Conservation (phyloP, 2,888 invertebrate species). For the Amblyteles armatorius region DNA sequence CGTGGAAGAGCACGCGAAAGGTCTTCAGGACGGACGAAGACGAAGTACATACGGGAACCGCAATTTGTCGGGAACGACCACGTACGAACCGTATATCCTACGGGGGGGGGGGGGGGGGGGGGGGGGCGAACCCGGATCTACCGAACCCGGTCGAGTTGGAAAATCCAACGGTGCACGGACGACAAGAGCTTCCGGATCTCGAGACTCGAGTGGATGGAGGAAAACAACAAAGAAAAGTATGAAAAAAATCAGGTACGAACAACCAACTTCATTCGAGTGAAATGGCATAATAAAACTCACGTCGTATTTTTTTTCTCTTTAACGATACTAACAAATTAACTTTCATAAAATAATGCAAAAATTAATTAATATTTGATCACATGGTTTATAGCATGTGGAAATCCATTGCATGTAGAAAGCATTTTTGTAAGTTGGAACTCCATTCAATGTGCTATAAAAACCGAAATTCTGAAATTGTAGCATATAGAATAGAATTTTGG, state of each 20-base stretch:
- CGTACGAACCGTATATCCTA: constrained; percentile 53
- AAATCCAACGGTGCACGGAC: constrained; percentile 30
- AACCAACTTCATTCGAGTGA: not conserved
- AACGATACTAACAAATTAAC: no score
- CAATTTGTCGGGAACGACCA: constrained; percentile 57
- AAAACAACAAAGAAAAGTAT: not conserved
- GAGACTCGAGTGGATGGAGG: not conserved
- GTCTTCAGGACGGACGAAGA: constrained; percentile 44
- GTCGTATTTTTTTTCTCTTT: no score
- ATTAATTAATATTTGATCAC: no score
- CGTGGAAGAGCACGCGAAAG: constrained; percentile 3
- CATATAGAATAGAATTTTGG: no score
- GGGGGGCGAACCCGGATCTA: not conserved
- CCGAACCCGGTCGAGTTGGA: constrained; percentile 14
- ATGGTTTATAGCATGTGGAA: no score
- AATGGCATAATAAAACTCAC: not conserved
- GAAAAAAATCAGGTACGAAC: not conserved
- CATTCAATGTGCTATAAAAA: no score
- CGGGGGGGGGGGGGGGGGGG: not conserved
- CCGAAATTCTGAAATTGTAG: no score
- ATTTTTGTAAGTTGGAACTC: no score
- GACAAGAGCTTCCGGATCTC: not conserved
- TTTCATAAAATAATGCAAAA: no score
- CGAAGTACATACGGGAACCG: constrained; percentile 42
- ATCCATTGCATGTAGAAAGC: no score